phyloP scores from a whole-genome alignment of 2,113 vertebrate species.

The Mustela nigripes region DNA sequence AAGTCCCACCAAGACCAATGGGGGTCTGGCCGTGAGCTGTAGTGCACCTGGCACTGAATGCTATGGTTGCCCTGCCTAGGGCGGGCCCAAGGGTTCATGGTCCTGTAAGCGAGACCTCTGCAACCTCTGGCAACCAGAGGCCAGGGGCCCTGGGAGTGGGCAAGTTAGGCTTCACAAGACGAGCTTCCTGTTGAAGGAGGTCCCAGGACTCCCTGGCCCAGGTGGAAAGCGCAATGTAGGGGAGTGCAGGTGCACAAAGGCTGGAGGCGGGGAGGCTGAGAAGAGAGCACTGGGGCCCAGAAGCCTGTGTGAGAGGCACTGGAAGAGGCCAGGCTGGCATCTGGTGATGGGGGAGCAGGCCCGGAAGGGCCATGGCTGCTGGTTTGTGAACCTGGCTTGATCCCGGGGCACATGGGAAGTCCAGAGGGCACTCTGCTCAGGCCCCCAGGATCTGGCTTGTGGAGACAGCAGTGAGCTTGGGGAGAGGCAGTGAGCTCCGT shows the following conservation, averaged over 20 bases:
- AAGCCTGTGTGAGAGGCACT: constrained; percentile 80
- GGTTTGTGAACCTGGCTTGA: not conserved
- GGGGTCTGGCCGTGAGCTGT: not conserved
- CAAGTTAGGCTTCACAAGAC: not conserved
- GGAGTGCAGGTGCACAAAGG: accelerated
- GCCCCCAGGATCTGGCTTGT: not conserved
- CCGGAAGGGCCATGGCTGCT: not conserved
- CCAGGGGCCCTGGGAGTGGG: not conserved
- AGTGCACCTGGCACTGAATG: too few species aligned
- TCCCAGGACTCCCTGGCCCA: accelerated
- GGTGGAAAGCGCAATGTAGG: not conserved
- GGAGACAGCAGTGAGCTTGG: not conserved
- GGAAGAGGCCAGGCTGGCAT: not conserved
- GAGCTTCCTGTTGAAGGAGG: not conserved
- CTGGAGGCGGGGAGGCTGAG: constrained; percentile 81
- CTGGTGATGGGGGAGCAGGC: not conserved
- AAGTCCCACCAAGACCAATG: not conserved
- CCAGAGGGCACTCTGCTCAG: not conserved
- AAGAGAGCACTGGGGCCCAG: constrained; percentile 85
- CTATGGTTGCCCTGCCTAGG: not conserved
- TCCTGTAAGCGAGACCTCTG: not conserved
- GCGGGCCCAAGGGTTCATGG: not conserved
- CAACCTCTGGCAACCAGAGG: not conserved
- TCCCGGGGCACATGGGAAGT: too few species aligned
- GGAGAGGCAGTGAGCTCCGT: not conserved